phyloP scores from a whole-genome alignment of 2,113 vertebrate genomes.

The Bufo gargarizans region DNA sequence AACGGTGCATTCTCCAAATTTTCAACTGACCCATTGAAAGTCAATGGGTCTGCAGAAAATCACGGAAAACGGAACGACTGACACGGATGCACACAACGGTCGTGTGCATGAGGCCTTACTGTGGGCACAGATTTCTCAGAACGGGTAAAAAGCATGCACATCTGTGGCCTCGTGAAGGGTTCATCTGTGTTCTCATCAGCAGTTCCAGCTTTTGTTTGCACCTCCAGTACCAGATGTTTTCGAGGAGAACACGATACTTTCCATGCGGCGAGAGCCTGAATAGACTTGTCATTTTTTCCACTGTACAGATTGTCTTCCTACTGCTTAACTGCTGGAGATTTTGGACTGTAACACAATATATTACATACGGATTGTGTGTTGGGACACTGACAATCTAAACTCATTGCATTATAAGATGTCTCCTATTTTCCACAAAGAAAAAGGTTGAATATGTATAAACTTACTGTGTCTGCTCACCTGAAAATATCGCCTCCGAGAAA shows the following conservation, averaged over 20 bases:
- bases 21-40: too few species aligned
- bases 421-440: background rate
- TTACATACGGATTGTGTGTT: background rate
- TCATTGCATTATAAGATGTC: too few species aligned
- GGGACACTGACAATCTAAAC: too few species aligned
- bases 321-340: constrained; percentile 28
- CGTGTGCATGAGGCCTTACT: too few species aligned
- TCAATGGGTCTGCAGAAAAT: too few species aligned
- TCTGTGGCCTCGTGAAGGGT: background rate
- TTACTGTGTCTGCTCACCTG: too few species aligned
- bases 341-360: background rate
- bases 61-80: too few species aligned
- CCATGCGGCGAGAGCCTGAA: constrained; percentile 24
- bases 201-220: background rate
- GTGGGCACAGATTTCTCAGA: too few species aligned
- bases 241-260: constrained; percentile 39
- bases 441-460: too few species aligned
- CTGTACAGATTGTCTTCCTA: background rate
- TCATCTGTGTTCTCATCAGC: constrained; percentile 16
- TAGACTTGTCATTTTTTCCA: constrained; percentile 50
- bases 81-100: too few species aligned
- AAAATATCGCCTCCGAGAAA: too few species aligned
- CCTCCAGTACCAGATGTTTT: constrained; percentile 37
- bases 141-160: background rate
- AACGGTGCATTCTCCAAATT: too few species aligned